Evolutionary conservation across 30 jellyfish, hydroid and myxozoan species (phyloP), one percentile per base, ranked within the genome.

Genomic region (Hydractinia symbiolongicarpus): DNA sequence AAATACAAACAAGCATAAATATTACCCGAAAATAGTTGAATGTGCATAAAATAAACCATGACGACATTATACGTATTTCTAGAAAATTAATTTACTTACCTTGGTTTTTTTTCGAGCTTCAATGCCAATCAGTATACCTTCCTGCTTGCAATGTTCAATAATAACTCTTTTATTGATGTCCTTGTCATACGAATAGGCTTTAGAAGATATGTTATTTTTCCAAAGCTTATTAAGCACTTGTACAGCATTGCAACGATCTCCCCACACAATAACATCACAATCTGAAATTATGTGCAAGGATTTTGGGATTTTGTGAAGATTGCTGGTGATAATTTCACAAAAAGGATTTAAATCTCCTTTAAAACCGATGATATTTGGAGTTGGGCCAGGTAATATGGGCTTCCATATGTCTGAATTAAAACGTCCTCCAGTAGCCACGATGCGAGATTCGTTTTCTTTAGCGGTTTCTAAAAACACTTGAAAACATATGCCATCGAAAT

Each of bases 261-360:
- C 74, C 74, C 74, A 64, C 7, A 64, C 74, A 64, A 64, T 64
- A 9, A 64, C 74, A 13, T 64, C 74, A 4, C 74, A 64, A 6
- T 44, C 7, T 6, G 74, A 44, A 64, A 44, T n/a, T 13, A 64
- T 7, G 19, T 64, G 74, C 74, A 64, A 6, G 74, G 74, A 64
- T n/a, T 51, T 51, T n/a, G 74, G 74, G 17, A 51, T 64, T 64
- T 44, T 6, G 40, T 8, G 4, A 64, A 64, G 19, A n/a, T 64
- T 13, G 74, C 40, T 13, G 8, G 40, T 64, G 4, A 64, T 7
- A 64, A 64, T 64, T 64, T 51, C 8, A 2, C 74, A 7, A 51
- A 64, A 51, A 13, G 8, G 9, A n/a, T 44, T 64, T 4, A 64
- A 44, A 64, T 64, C 74, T n/a, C 19, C 16, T 13, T 64, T 64